Percentiles rank a stretch among this genome's conserved stretches.
These are phyloP conservation scores for Cosmia pyralina DNA, from an alignment of 2,888 invertebrate genomes.

Conservation along the genomic window DNA sequence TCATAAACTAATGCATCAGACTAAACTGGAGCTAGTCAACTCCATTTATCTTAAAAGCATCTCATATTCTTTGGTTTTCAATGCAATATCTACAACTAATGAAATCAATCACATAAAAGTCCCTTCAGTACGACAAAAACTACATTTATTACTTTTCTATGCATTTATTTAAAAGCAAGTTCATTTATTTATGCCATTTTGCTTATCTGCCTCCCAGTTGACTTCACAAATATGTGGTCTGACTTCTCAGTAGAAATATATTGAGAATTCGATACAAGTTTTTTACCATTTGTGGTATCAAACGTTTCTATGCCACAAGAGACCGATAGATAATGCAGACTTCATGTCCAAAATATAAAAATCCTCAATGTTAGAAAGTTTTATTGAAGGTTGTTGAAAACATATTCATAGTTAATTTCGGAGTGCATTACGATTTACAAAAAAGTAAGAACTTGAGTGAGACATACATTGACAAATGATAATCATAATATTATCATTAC, in stretches of 20 bases:
- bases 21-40: background rate
- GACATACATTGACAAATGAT: background rate
- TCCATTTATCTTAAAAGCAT: constrained; percentile 9
- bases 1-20: background rate
- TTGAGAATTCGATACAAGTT: constrained; percentile 62
- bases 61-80: constrained; percentile 6
- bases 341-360: constrained; percentile 61
- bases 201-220: constrained; percentile 65
- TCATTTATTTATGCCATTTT: constrained; percentile 58
- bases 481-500: background rate
- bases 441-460: background rate
- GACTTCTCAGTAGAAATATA: constrained; percentile 55
- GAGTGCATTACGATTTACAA: background rate
- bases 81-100: constrained; percentile 31
- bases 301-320: constrained; percentile 58
- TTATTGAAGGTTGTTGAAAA: constrained; percentile 36
- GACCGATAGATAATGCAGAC: constrained; percentile 62
- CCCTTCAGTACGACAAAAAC: constrained; percentile 8
- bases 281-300: constrained; percentile 62
- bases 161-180: constrained; percentile 56
- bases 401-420: background rate
- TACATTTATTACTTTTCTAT: constrained; percentile 34
- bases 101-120: constrained; percentile 39
- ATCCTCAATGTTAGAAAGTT: constrained; percentile 46
- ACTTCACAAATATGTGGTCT: constrained; percentile 58